These are phyloP conservation scores for Petrocephalus schoutedeni DNA, from an alignment of 2,797 vertebrate genomes.

Conservation along the genomic window DNA sequence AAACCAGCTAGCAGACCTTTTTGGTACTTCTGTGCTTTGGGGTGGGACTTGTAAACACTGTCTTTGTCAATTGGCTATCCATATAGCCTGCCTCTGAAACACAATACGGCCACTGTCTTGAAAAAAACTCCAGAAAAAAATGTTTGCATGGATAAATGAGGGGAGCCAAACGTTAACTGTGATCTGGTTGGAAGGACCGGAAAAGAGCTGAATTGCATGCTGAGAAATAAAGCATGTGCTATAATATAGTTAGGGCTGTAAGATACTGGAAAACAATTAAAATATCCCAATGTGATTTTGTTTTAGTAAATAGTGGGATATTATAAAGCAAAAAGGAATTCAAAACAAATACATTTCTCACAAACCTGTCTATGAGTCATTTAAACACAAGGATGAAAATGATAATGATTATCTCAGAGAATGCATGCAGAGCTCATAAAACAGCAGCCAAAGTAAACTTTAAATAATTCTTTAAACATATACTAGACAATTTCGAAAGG, in stretches of 20 bases:
- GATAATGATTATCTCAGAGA: background rate
- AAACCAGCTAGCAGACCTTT: no score
- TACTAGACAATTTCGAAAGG: no score
- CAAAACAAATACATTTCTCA: background rate
- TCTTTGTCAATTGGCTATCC: background rate
- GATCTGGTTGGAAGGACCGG: background rate
- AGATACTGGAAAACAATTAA: background rate
- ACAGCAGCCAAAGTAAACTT: no score
- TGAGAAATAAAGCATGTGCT: background rate
- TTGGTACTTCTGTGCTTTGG: no score
- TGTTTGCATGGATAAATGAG: background rate
- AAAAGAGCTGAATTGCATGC: background rate
- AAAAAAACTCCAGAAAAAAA: no score
- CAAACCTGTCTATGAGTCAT: background rate
- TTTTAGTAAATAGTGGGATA: background rate
- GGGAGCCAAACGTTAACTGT: background rate
- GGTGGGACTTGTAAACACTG: no score
- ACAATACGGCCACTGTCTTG: background rate
- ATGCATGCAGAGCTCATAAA: background rate
- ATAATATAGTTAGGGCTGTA: background rate
- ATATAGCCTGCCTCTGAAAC: background rate
- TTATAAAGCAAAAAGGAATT: background rate
- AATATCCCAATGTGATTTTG: background rate
- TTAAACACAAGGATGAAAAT: background rate
- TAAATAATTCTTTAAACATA: no score